Evolutionary conservation across 2,113 vertebrate species (phyloP), one percentile per base, ranked within the genome.

Genomic region (Ceyx melanurus): DNA sequence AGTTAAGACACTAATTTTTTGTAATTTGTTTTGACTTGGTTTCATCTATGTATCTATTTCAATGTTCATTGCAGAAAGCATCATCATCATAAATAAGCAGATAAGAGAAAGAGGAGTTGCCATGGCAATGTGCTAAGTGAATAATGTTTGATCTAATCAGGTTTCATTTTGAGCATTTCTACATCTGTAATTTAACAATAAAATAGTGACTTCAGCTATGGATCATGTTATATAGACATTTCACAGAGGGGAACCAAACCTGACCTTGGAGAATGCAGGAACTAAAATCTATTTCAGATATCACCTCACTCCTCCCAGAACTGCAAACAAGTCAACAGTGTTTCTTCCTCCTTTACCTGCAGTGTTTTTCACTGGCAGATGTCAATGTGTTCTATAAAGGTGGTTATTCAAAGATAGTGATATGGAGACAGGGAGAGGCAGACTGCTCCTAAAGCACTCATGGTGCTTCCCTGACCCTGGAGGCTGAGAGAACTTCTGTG

Each of bases 111-210:
- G 53, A 13, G 35, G 29, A 65, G 89, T 89, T 92, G 50, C 74
- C 78, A 85, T 87, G 74, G 78, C 65, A 56, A 92, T 65, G 35
- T 68, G 29, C 61, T 82, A 78, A 90, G 48, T 53, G 88, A 89
- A 43, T 75, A 72, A 66, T 28, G 26, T 84, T 84, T 79, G 25
- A 79, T 93, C 57, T 85, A 87, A 93, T 89, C 42, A 57, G 40
- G 26, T 92, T 90, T 81, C 82, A 67, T 90, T 95, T 89, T 1
- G 4, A 84, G 19, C 72, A 72, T 89, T 90, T 94, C 70, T 57
- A 54, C 50, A n/a, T 58, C 58, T 76, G 40, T 72, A 90, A 88
- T 37, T 65, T 42, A 86, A 82, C 84, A 78, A 86, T 23, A 58
- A 92, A 92, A 58, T 5, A 45, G 22, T 43, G 35, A 86, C 15